A percentile compares a stretch with the other conserved stretches of the same genome.
Evolutionary conservation across 1,140 invertebrate genomes (phyloP).

Genomic region (Eriocheir sinensis): DNA sequence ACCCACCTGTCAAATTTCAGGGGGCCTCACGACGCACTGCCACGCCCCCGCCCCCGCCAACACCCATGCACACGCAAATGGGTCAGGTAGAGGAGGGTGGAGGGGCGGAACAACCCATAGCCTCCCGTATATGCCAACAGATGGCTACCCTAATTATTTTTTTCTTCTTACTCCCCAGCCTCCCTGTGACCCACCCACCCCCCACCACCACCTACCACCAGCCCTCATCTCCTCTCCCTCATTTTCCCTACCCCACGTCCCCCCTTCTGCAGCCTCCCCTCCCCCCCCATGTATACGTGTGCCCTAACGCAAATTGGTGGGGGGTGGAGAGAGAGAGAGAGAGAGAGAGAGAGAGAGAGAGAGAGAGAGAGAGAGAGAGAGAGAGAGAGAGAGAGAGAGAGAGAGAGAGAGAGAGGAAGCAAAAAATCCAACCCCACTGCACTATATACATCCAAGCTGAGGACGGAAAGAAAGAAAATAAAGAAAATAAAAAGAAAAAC

Average conservation of each 20-base stretch:
- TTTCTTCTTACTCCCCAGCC: background rate
- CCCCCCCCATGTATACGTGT: too few species aligned
- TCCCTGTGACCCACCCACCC: background rate
- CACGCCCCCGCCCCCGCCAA: background rate
- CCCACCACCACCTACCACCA: background rate
- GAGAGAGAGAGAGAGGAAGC: background rate
- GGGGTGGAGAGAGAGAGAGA: conserved; percentile 17
- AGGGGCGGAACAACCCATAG: background rate
- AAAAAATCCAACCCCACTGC: too few species aligned
- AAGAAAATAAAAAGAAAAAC: too few species aligned
- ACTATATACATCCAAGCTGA: too few species aligned
- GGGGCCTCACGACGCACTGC: background rate
- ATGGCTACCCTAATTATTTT: background rate
- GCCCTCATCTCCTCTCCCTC: too few species aligned
- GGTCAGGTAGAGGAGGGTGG: background rate
- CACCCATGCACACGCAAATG: background rate
- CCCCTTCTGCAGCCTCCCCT: too few species aligned
- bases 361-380: background rate
- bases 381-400: background rate
- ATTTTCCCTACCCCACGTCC: too few species aligned
- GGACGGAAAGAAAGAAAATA: too few species aligned
- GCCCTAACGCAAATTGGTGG: background rate
- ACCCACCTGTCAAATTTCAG: background rate
- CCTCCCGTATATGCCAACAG: background rate
- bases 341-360: background rate